phyloP scores from a whole-genome alignment of 2,113 vertebrate genomes.

The Mus pahari region DNA sequence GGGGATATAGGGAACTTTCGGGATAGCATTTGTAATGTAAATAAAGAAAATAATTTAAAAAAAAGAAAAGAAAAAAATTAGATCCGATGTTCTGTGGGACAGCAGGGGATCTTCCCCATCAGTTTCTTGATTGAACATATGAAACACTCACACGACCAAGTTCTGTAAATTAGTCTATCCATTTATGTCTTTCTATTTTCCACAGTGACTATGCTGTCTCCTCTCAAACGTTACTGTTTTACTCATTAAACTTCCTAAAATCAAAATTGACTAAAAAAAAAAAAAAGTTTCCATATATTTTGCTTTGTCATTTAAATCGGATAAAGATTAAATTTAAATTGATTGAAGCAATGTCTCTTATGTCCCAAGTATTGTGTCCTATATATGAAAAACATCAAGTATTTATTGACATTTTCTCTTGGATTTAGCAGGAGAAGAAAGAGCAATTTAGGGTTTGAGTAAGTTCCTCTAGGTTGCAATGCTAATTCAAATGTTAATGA shows the following conservation, averaged over 20 bases:
- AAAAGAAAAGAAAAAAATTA: too few species aligned
- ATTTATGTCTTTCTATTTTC: constrained; percentile 6
- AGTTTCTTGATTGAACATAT: not conserved
- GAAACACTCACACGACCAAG: not conserved
- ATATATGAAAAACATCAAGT: constrained; percentile 11
- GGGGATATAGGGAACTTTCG: too few species aligned
- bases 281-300: constrained; percentile 27
- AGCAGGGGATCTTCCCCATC: not conserved
- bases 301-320: constrained; percentile 2
- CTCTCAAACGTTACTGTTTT: not conserved
- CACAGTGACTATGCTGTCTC: not conserved
- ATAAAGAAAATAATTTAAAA: too few species aligned
- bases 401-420: not conserved
- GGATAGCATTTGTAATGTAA: too few species aligned
- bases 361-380: not conserved
- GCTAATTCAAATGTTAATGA: not conserved
- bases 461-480: not conserved
- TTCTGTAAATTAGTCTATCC: not conserved
- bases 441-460: constrained; percentile 8
- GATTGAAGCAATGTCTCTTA: not conserved
- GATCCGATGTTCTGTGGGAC: not conserved
- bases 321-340: constrained; percentile 27
- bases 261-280: not conserved
- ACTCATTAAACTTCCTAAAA: not conserved
- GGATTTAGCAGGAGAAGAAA: not conserved